Evolutionary conservation across 2,888 invertebrate species (phyloP).

Genomic region (Auanema freiburgensis): DNA sequence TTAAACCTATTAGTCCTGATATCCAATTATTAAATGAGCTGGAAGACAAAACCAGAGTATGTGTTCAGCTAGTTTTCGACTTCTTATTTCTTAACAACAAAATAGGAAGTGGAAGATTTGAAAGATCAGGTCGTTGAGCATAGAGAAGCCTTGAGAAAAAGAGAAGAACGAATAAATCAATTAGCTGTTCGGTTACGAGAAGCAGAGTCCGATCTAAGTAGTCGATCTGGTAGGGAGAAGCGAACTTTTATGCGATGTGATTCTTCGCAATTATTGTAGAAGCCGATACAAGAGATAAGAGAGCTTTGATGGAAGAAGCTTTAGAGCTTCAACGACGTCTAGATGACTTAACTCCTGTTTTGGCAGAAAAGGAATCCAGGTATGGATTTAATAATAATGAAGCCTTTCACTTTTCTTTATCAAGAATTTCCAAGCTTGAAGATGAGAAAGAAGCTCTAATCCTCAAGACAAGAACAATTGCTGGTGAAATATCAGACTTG

Average conservation of each 20-base stretch:
- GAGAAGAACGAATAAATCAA: constrained; percentile 21
- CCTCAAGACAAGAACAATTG: constrained; percentile 7
- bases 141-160: constrained; percentile 11
- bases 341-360: constrained; percentile 44
- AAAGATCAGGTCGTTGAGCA: constrained; percentile 22
- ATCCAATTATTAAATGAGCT: too few relatives aligned
- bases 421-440: constrained; percentile 18
- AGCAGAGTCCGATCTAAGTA: constrained; percentile 24
- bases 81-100: too few relatives aligned
- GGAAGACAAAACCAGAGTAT: too few relatives aligned
- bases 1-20: too few relatives aligned
- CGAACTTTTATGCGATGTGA: too few relatives aligned
- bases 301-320: constrained; percentile 40
- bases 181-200: constrained; percentile 21
- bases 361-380: constrained; percentile 45
- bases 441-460: constrained; percentile 22
- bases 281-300: constrained; percentile 29
- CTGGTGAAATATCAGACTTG: constrained; percentile 11
- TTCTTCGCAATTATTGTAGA: constrained; percentile 21
- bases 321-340: constrained; percentile 45
- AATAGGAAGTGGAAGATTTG: constrained; percentile 22
- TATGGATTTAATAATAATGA: background rate
- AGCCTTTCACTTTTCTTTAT: background rate
- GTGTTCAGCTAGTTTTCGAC: too few relatives aligned
- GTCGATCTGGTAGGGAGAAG: constrained; percentile 19